These are phyloP conservation scores for Megaleporinus macrocephalus DNA, from an alignment of 2,113 vertebrate species.

Conservation along the genomic window DNA sequence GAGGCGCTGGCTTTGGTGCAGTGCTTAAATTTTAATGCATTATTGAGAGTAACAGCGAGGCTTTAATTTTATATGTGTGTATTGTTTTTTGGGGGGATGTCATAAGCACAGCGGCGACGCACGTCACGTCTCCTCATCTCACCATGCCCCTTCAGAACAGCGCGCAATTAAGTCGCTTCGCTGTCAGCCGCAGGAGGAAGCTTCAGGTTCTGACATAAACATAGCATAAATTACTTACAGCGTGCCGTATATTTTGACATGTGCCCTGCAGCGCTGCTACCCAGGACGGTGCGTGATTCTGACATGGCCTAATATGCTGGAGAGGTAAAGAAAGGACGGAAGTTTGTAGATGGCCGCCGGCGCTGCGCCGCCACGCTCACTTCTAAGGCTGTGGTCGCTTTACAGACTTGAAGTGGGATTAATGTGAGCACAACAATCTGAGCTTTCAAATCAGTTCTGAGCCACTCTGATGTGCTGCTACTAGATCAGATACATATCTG, in stretches of 20 bases:
- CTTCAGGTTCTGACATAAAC: slow-evolving; percentile 27
- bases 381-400: not conserved
- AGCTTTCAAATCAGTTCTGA: not conserved
- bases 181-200: slow-evolving; percentile 5
- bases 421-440: not conserved
- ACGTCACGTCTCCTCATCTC: slow-evolving; percentile 21
- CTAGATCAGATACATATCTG: too few relatives aligned
- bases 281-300: not conserved
- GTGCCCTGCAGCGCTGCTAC: slow-evolving; percentile 18
- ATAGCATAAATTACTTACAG: slow-evolving; percentile 39
- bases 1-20: not conserved
- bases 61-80: slow-evolving; percentile 14
- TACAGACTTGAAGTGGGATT: too few relatives aligned
- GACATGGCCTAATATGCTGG: slow-evolving; percentile 29
- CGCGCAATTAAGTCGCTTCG: slow-evolving; percentile 10
- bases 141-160: not conserved
- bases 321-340: not conserved
- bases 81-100: slow-evolving; percentile 8
- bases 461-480: too few relatives aligned
- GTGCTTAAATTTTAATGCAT: slow-evolving; percentile 34
- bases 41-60: slow-evolving; percentile 18
- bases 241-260: slow-evolving; percentile 32
- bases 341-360: not conserved
- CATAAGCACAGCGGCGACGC: not conserved
- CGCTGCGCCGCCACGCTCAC: not conserved